A percentile compares a stretch with the other conserved stretches of the same genome.
Conservation (phyloP, 2,888 invertebrate species). For the Polyommatus iphigenia region DNA sequence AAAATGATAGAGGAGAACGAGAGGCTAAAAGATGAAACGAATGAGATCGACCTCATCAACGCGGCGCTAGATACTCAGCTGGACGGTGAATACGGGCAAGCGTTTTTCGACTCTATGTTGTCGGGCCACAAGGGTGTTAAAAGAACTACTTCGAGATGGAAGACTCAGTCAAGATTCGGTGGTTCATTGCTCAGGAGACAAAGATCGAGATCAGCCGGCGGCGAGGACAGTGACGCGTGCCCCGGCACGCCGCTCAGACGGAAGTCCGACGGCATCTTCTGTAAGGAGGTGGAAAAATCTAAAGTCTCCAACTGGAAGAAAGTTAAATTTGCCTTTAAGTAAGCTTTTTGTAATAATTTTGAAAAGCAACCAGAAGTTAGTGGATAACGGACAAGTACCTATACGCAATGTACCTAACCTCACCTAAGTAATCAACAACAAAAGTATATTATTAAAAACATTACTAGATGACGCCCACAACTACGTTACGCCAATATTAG, state of each 20-base stretch:
- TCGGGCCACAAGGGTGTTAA: conserved; percentile 77
- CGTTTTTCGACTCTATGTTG: conserved; percentile 83
- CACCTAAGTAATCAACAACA: too few relatives aligned
- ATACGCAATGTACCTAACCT: too few relatives aligned
- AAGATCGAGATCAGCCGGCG: conserved; percentile 84
- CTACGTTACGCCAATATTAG: too few relatives aligned
- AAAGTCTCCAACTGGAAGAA: conserved; percentile 93
- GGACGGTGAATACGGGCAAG: conserved; percentile 82
- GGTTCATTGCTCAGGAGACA: conserved; percentile 79
- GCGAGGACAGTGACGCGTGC: conserved; percentile 78
- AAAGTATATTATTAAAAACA: too few relatives aligned
- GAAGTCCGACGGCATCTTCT: conserved; percentile 65
- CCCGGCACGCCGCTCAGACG: conserved; percentile 65
- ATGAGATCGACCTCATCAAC: conserved; percentile 65
- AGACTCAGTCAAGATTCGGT: conserved; percentile 66
- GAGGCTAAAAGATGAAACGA: conserved; percentile 58
- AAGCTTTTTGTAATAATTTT: conserved; percentile 65
- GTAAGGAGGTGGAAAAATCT: conserved; percentile 74
- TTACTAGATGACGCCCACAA: too few relatives aligned
- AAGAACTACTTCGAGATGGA: conserved; percentile 75
- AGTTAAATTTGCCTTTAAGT: conserved; percentile 93
- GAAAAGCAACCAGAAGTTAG: too few relatives aligned
- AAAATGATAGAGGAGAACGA: conserved; percentile 71
- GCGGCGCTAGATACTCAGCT: conserved; percentile 79
- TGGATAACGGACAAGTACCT: too few relatives aligned